Conservation (phyloP, 2,888 invertebrate genomes). For the Clivina fossor region DNA sequence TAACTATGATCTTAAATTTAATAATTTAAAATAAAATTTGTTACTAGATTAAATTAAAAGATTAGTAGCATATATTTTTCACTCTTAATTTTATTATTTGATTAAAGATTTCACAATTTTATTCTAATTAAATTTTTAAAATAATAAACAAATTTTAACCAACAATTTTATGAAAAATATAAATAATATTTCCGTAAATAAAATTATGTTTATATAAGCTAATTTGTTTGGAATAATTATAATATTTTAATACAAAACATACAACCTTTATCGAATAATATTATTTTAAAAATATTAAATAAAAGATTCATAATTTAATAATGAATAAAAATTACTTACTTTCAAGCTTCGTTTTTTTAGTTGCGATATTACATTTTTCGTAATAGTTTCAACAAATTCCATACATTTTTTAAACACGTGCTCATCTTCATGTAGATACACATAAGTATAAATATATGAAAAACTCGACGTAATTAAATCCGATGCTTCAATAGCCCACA, state of each 20-base stretch:
- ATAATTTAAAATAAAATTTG: too few relatives aligned
- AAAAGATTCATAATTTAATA: conserved; percentile 11
- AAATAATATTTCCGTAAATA: too few relatives aligned
- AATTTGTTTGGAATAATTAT: conserved; percentile 9
- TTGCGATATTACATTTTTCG: conserved; percentile 58
- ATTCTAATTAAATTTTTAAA: too few relatives aligned
- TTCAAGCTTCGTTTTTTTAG: conserved; percentile 67
- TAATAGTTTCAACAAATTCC: conserved; percentile 62
- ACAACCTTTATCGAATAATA: conserved; percentile 1
- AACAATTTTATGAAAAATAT: too few relatives aligned
- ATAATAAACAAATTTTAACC: too few relatives aligned
- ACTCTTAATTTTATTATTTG: too few relatives aligned
- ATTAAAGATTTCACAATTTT: too few relatives aligned
- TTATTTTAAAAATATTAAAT: conserved; percentile 3
- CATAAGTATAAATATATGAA: conserved; percentile 70
- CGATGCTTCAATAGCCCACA: conserved; percentile 60
- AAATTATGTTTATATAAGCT: too few relatives aligned
- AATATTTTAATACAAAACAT: too few relatives aligned
- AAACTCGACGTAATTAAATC: conserved; percentile 67
- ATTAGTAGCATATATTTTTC: too few relatives aligned
- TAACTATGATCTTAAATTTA: too few relatives aligned
- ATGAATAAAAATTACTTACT: conserved; percentile 45
- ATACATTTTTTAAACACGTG: conserved; percentile 64
- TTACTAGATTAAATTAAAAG: too few relatives aligned
- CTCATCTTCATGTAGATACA: conserved; percentile 65